Evolutionary conservation across 2,797 vertebrate species (phyloP), one percentile per base, ranked within the genome.

Genomic region (Sebastes oblongus): DNA sequence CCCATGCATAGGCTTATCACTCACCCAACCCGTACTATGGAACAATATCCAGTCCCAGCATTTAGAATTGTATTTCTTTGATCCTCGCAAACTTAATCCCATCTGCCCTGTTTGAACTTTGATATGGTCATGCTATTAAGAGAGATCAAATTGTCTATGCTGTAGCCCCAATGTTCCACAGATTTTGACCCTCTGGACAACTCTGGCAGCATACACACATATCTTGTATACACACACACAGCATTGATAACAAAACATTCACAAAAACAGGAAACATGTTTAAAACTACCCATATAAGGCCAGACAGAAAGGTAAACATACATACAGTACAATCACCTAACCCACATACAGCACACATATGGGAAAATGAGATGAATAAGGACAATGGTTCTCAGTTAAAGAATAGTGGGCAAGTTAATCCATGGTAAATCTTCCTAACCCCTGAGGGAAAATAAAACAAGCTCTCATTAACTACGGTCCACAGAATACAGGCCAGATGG

Each of bases 351-450:
- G 65, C 77, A 72, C 34, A 69, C 56, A 83, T 76, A 81, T 52
- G 71, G 36, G 66, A 72, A 85, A 90, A 89, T 80, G 78, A 80
- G 81, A 85, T 87, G 90, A 87, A 50, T 72, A 88, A 85, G 87
- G 90, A 90, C 91, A 91, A 85, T 90, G 81, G 87, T 87, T 89
- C 80, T 81, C 81, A 89, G 92, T 84, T 88, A 83, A 91, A 92
- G 89, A 92, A 92, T 81, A 77, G 83, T 84, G 81, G 80, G 77
- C 70, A 92, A 94, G 89, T 94, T 95, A 95, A 96, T 96, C 95
- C 91, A 87, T 84, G 59, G 72, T 91, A 95, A 96, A 96, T 95
- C 94, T 94, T 93, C 93, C 93, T 95, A 93, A 94, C 92, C 93
- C 89, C 87, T 72, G 86, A 92, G 91, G 90, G 88, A 88, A 89